These are phyloP conservation scores for Atractosteus spatula DNA, from an alignment of 2,113 vertebrate genomes.

Conservation along the genomic window DNA sequence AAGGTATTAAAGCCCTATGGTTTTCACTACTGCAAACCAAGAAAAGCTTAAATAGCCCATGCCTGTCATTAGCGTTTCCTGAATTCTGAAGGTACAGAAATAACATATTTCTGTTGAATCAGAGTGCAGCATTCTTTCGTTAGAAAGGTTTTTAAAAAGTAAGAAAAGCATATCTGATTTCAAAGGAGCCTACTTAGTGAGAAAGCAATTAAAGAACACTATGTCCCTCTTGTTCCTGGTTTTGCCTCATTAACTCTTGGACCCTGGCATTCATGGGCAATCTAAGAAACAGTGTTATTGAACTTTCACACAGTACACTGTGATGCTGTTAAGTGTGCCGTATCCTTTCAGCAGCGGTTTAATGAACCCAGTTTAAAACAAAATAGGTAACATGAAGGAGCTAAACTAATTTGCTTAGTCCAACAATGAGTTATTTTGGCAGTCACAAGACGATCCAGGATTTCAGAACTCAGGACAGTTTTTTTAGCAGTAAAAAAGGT, in stretches of 20 bases:
- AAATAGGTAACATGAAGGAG: neutral
- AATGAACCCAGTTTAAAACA: neutral
- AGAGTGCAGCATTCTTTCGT: neutral
- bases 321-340: slow-evolving; percentile 63
- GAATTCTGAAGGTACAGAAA: neutral
- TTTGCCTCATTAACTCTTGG: slow-evolving; percentile 48
- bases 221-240: slow-evolving; percentile 59
- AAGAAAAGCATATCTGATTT: too few species aligned
- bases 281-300: slow-evolving; percentile 60
- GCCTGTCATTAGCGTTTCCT: too few species aligned
- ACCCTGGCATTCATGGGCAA: slow-evolving; percentile 45
- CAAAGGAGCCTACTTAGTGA: neutral
- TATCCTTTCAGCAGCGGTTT: slow-evolving; percentile 41
- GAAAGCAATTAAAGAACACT: slow-evolving; percentile 45
- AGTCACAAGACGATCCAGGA: neutral
- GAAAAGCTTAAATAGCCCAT: too few species aligned
- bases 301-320: slow-evolving; percentile 66
- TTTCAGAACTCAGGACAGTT: too few species aligned
- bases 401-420: slow-evolving; percentile 6
- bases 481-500: neutral
- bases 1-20: too few species aligned
- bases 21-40: too few species aligned
- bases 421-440: neutral
- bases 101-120: neutral
- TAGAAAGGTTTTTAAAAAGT: neutral